Evolutionary conservation across 2,888 invertebrate genomes (phyloP), one percentile per base, ranked within the genome.

Genomic region (Tenodera sinensis): DNA sequence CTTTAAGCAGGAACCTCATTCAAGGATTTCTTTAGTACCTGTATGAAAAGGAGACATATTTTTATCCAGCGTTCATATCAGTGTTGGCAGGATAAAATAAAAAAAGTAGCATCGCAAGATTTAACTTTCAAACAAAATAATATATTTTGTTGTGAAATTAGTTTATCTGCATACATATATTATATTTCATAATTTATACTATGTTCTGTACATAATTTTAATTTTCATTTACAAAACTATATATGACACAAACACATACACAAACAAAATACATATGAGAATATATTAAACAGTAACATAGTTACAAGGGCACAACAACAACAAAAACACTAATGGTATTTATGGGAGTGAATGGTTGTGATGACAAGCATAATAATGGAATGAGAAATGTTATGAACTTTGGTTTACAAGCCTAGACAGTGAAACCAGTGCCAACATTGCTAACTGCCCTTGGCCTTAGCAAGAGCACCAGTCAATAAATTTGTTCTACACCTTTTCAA

Each of bases 161-260:
- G 28, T 81, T 81, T 34, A 54, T 30, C 81, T 81, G 82, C 71
- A 83, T 83, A 87, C 82, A 87, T 34, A 83, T 85, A 88, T 84
- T 90, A 28, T 71, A 88, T 82, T 84, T 87, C 83, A 90, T 90
- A 90, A 89, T 89, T 90, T 90, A 90, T 89, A 42, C 12, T 42
- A 90, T 88, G 88, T 34, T 89, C 90, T 90, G 82, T 90, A 90
- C 90, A 89, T 84, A 34, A 84, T 83, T 81, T 82, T 87, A 30
- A 25, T 83, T 88, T 82, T 85, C 84, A 82, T 90, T 89, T 89
- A 90, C 89, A 90, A 90, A 82, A 88, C 82, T 54, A 88, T 84
- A 87, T 28, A 7, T 3, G 30, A 87, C 30, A 82, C 81, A 87
- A 83, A 28, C 25, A 71, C 54, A 20, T 71, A 83, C 7, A 83